Conservation (phyloP, 2,113 vertebrate species). For the Crotalus viridis region DNA sequence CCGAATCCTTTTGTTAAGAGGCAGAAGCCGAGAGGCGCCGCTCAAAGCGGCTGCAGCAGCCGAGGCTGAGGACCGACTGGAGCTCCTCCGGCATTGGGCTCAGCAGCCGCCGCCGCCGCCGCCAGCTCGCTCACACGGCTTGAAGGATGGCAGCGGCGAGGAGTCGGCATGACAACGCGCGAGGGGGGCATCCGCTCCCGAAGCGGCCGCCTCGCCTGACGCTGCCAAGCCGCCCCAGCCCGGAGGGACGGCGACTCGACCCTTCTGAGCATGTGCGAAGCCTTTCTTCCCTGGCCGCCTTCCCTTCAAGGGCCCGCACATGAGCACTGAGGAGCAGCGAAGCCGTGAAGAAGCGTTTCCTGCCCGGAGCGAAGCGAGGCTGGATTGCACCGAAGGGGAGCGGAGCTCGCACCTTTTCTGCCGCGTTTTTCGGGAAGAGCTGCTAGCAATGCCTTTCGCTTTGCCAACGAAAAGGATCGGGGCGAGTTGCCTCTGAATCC, state of each 20-base stretch:
- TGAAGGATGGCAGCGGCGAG: neutral
- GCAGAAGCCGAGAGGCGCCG: neutral
- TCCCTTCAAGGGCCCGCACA: neutral
- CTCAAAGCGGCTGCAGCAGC: neutral
- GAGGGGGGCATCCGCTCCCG: neutral
- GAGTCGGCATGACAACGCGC: constrained; percentile 3
- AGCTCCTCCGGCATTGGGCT: neutral
- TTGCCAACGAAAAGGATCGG: neutral
- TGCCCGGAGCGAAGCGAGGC: neutral
- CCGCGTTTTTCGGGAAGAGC: neutral
- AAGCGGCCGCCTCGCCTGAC: neutral
- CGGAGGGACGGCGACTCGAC: neutral
- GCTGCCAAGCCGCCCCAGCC: neutral
- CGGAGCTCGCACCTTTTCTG: neutral
- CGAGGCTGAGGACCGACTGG: neutral
- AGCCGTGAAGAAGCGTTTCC: neutral
- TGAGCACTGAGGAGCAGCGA: neutral
- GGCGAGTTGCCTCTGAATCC: neutral
- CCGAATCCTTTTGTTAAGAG: neutral
- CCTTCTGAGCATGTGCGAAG: constrained; percentile 22
- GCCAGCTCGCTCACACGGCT: neutral
- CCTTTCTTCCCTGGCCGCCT: neutral
- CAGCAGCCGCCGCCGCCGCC: too few relatives aligned
- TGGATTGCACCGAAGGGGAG: neutral
- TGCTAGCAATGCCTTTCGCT: neutral